Conservation (phyloP, 1,140 invertebrate genomes). For the Tachypleus tridentatus region DNA sequence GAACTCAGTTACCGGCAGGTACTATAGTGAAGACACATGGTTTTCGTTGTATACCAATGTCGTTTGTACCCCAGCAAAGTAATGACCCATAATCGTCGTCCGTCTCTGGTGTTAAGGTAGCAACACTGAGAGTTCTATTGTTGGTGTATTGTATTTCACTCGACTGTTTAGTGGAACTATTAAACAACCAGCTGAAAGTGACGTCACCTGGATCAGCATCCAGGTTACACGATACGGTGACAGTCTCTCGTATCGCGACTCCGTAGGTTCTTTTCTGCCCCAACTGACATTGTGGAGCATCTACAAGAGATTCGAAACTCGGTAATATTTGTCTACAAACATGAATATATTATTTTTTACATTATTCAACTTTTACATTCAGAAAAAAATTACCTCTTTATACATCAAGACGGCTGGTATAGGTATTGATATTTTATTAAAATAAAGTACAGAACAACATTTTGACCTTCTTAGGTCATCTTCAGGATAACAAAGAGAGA, state of each 20-base stretch:
- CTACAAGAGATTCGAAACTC: constrained; percentile 39
- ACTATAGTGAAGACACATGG: constrained; percentile 26
- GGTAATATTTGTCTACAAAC: constrained; percentile 1
- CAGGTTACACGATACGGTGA: constrained; percentile 72
- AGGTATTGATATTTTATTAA: no score
- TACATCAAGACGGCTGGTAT: no score
- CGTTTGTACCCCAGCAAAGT: constrained; percentile 26
- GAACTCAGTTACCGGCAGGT: constrained; percentile 21
- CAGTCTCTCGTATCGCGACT: constrained; percentile 75
- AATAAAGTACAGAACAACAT: no score
- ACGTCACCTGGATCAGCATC: constrained; percentile 70
- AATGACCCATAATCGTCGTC: constrained; percentile 57
- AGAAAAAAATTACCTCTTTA: neutral
- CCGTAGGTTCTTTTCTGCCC: constrained; percentile 74
- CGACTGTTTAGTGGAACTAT: constrained; percentile 77
- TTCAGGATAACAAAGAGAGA: no score
- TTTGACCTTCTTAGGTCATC: no score
- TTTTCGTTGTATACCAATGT: constrained; percentile 21
- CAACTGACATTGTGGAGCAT: constrained; percentile 66
- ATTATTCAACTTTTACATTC: neutral
- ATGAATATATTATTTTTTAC: no score
- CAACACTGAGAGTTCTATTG: constrained; percentile 41
- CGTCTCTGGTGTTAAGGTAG: constrained; percentile 48
- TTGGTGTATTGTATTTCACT: constrained; percentile 43
- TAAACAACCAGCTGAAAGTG: constrained; percentile 81